A percentile compares a stretch with the other conserved stretches of the same genome.
Conservation (phyloP, 2,888 invertebrate species). For the Campaea margaritaria region DNA sequence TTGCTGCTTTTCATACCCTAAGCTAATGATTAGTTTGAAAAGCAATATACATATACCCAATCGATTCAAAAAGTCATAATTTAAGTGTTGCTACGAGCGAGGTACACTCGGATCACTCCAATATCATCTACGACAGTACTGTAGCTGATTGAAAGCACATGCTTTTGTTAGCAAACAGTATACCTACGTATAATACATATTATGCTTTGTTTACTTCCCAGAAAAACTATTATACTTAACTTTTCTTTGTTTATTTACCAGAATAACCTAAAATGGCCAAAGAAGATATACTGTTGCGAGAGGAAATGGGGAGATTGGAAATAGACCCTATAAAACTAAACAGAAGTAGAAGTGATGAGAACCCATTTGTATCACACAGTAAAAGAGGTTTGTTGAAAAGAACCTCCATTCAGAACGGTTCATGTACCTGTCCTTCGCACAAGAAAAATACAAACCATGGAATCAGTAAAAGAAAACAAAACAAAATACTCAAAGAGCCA, state of each 20-base stretch:
- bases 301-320: conserved; percentile 84
- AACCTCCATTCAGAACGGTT: conserved; percentile 44
- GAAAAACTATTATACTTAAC: not conserved
- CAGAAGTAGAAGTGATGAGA: conserved; percentile 59
- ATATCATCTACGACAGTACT: no score
- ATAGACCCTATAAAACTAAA: conserved; percentile 77
- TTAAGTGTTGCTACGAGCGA: not conserved
- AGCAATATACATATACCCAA: no score
- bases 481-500: conserved; percentile 84
- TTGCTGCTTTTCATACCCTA: no score
- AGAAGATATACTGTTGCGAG: conserved; percentile 79
- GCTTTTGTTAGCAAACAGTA: not conserved
- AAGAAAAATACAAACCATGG: conserved; percentile 57
- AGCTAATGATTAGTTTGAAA: no score
- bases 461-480: conserved; percentile 71
- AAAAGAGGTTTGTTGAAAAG: conserved; percentile 45
- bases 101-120: no score
- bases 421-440: conserved; percentile 63
- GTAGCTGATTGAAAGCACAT: not conserved
- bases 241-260: conserved; percentile 32
- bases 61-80: not conserved
- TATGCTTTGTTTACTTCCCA: no score
- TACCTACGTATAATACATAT: no score
- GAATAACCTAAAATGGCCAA: conserved; percentile 66
- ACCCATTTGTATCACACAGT: conserved; percentile 56